Evolutionary conservation across 64 coral and sea anemone genomes (phyloP), one percentile per base, ranked within the genome.

Genomic region (Platygyra sinensis): DNA sequence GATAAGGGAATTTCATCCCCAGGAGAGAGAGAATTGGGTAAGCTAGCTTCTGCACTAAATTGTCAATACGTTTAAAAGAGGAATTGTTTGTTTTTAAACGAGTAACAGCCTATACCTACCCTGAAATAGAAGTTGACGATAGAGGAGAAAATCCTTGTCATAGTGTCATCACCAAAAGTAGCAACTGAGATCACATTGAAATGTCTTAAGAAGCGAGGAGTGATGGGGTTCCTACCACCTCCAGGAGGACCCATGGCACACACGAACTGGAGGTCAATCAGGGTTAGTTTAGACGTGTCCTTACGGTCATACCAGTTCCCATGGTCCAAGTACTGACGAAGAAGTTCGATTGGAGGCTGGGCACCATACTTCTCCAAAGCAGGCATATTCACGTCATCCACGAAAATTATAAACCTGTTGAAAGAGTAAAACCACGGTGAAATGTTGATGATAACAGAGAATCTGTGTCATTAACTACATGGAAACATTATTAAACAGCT

Each of bases 381-480:
- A 90, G 96, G 96, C 96, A 98, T 98, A 79, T 98, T 98, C 14
- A 98, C 90, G 71, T 98, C 96, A 88, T 98, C 96, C 49, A 98
- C 96, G 87, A 98, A 98, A 50, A 98, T 98, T 33, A 98, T 77
- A 42, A 98, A 98, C 73, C 96, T 98, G 39, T 31, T 72, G 46
- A 27, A 4, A 36, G 22, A 49, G 20, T 71, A 76, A 87, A 72
- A 20, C 10, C 10, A 16, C 54, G 54, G 15, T 57, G 54, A 57
- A 57, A 57, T 3, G 11, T 14, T 57, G 54, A 57, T 57, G 54
- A 57, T 14, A 57, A 57, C 54, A 57, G 54, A 14, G 54, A 57
- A 14, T 57, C 54, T 57, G 54, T 57, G 54, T 16, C 15, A 13
- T 46, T 46, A 16, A 16, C 10, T 57, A 57, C 11, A 16, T 57